phyloP scores from a whole-genome alignment of 1,140 invertebrate species.

The Drosophila parabipectinata region DNA sequence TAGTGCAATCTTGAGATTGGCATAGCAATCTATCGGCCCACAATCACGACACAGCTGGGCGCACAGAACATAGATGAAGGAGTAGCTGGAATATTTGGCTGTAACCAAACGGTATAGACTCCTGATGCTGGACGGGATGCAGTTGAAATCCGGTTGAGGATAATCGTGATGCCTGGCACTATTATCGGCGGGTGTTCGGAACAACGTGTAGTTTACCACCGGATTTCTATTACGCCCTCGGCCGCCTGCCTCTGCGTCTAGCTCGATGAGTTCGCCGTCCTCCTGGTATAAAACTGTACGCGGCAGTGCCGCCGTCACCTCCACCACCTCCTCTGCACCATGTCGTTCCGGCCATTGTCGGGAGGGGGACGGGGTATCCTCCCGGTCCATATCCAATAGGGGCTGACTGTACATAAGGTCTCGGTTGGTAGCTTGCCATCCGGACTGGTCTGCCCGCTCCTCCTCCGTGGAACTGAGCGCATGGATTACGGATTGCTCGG shows the following conservation, averaged over 20 bases:
- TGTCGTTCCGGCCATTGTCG: background rate
- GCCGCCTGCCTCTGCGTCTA: background rate
- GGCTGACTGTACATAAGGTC: slow-evolving; percentile 21
- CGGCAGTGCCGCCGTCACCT: background rate
- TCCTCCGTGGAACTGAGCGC: slow-evolving; percentile 6
- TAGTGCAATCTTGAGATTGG: slow-evolving; percentile 71
- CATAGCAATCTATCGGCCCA: slow-evolving; percentile 76
- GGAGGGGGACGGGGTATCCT: background rate
- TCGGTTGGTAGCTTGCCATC: background rate
- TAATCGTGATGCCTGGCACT: background rate
- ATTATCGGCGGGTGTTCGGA: background rate
- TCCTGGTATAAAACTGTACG: background rate
- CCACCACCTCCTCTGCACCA: background rate
- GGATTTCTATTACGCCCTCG: background rate
- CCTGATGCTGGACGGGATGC: slow-evolving; percentile 46
- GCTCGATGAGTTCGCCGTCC: background rate
- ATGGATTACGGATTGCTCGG: background rate
- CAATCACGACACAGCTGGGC: slow-evolving; percentile 65
- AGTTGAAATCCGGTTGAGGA: slow-evolving; percentile 39
- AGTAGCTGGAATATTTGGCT: slow-evolving; percentile 67
- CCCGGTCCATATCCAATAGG: slow-evolving; percentile 41
- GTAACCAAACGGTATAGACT: slow-evolving; percentile 57
- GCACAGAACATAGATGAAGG: slow-evolving; percentile 69
- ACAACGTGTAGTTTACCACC: background rate
- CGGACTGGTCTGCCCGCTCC: background rate